Conservation (phyloP, 2,113 vertebrate species). For the Lontra canadensis region DNA sequence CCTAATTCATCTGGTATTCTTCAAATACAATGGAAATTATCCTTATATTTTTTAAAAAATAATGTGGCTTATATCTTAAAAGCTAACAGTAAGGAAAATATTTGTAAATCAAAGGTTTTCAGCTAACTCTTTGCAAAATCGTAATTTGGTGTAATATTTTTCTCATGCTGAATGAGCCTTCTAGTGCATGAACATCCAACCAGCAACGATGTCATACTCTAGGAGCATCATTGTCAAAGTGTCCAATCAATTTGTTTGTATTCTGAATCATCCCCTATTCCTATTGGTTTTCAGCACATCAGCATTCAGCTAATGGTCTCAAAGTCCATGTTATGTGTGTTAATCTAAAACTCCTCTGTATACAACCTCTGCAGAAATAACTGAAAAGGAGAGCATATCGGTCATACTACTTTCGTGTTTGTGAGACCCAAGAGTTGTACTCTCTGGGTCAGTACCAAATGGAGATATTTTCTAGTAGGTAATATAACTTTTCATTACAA, state of each 20-base stretch:
- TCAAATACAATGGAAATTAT: constrained; percentile 51
- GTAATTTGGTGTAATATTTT: neutral
- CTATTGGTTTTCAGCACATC: neutral
- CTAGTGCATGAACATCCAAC: neutral
- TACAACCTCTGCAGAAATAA: constrained; percentile 55
- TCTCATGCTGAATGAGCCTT: constrained; percentile 40
- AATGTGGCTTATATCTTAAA: constrained; percentile 9
- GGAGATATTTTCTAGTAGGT: constrained; percentile 67
- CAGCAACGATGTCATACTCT: neutral
- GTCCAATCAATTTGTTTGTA: constrained; percentile 50
- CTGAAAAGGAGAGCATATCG: constrained; percentile 38
- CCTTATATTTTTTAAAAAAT: constrained; percentile 56
- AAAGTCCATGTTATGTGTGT: constrained; percentile 58
- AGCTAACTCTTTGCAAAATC: constrained; percentile 12
- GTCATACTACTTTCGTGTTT: constrained; percentile 57
- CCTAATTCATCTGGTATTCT: neutral
- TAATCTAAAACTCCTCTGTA: constrained; percentile 54
- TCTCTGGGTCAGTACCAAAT: constrained; percentile 55
- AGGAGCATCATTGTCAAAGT: neutral
- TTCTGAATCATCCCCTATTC: constrained; percentile 8
- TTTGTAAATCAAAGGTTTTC: neutral
- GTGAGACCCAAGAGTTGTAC: neutral
- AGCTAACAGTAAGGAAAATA: constrained; percentile 46
- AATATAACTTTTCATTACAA: constrained; percentile 51
- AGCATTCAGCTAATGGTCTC: constrained; percentile 37